A percentile compares a stretch with the other conserved stretches of the same genome.
Conservation (phyloP, 2,113 vertebrate species). For the Plestiodon gilberti region DNA sequence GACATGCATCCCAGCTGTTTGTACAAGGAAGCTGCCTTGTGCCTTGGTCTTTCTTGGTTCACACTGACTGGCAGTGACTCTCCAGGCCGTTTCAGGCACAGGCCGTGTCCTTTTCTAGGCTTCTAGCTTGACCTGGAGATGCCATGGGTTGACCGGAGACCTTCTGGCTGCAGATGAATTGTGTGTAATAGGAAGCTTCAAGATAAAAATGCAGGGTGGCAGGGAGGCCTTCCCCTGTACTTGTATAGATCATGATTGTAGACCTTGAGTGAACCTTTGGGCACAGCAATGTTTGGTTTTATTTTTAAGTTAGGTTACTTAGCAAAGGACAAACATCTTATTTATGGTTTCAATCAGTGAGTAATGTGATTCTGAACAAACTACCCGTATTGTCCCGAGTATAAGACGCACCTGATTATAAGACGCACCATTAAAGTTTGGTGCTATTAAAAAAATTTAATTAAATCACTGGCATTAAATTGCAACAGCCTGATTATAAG, state of each 20-base stretch:
- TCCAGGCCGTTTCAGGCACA: no score
- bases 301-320: background rate
- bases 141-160: no score
- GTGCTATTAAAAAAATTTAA: no score
- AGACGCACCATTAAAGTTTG: no score
- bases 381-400: no score
- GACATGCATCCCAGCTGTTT: background rate
- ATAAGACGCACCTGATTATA: no score
- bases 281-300: background rate
- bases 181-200: background rate
- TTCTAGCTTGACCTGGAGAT: no score
- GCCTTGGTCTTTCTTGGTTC: no score
- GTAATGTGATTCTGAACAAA: background rate
- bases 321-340: background rate
- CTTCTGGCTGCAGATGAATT: background rate
- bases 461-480: no score
- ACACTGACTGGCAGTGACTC: no score
- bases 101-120: no score
- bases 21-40: background rate
- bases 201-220: fast-evolving
- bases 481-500: no score
- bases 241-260: fast-evolving
- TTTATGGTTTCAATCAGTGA: background rate
- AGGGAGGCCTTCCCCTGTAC: fast-evolving
- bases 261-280: fast-evolving